Percentiles rank a stretch among this genome's conserved stretches.
Conservation (phyloP, 2,113 vertebrate species). For the Equus przewalskii region DNA sequence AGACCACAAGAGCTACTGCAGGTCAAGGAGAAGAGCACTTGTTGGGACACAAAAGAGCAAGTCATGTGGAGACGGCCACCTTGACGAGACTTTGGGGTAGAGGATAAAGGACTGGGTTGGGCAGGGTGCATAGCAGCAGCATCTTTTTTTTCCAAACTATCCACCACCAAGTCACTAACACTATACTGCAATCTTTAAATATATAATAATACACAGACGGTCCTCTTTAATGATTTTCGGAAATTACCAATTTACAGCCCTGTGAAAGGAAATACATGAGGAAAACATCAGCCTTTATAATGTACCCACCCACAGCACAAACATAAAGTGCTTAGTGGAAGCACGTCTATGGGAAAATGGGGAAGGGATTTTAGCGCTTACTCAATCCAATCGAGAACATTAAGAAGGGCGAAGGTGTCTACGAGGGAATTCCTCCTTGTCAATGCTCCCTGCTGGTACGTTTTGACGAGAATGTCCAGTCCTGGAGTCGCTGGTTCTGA, state of each 20-base stretch:
- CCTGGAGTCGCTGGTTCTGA: neutral
- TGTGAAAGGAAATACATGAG: neutral
- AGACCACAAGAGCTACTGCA: neutral
- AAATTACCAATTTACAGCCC: neutral
- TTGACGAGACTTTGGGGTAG: neutral
- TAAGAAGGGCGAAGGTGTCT: neutral
- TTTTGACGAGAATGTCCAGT: neutral
- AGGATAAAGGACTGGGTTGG: neutral
- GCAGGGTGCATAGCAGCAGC: neutral
- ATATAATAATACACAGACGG: neutral
- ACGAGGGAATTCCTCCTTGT: neutral
- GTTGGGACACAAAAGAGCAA: neutral
- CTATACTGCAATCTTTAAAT: neutral
- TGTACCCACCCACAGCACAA: neutral
- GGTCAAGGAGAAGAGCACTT: neutral
- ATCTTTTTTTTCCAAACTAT: too few species aligned
- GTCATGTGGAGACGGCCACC: rapidly evolving
- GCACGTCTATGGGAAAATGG: neutral
- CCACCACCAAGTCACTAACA: neutral
- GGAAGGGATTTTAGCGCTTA: neutral
- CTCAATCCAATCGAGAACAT: neutral
- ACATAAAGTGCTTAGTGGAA: neutral
- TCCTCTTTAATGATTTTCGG: neutral
- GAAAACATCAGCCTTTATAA: neutral
- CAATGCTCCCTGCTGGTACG: neutral